These are phyloP conservation scores for Troides aeacus DNA, from an alignment of 2,888 invertebrate species.

Conservation along the genomic window DNA sequence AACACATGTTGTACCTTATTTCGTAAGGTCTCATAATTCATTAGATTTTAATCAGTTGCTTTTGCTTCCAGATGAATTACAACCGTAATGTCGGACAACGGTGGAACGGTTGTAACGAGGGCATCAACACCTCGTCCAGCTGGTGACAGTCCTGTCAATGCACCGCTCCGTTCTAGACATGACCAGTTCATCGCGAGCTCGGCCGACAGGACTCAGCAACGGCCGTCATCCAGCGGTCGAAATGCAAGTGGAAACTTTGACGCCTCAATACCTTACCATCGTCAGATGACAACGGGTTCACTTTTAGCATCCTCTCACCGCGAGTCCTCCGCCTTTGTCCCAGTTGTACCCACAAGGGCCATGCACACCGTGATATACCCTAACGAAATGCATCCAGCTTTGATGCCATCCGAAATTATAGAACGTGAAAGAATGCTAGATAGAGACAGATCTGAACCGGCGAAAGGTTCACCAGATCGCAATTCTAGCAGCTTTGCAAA, in stretches of 20 bases:
- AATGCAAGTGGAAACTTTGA: constrained; percentile 80
- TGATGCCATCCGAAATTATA: constrained; percentile 81
- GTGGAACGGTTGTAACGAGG: constrained; percentile 68
- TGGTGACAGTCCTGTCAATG: constrained; percentile 67
- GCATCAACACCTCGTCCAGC: constrained; percentile 75
- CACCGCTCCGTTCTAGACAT: constrained; percentile 78
- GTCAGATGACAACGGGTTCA: constrained; percentile 80
- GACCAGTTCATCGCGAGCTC: constrained; percentile 81
- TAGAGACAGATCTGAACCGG: constrained; percentile 68
- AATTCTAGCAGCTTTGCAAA: constrained; percentile 63
- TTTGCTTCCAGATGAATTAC: constrained; percentile 60
- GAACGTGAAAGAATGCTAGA: constrained; percentile 78
- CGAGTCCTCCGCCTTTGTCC: constrained; percentile 92
- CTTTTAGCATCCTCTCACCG: constrained; percentile 81
- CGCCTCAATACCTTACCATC: constrained; percentile 83
- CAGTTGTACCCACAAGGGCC: constrained; percentile 89
- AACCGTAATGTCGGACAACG: constrained; percentile 74
- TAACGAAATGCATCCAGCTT: constrained; percentile 84
- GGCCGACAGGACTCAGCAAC: constrained; percentile 68
- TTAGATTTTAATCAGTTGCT: background rate
- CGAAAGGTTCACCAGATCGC: constrained; percentile 76
- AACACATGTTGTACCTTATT: background rate
- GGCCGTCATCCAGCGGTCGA: constrained; percentile 76
- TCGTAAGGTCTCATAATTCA: background rate
- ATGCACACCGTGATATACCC: constrained; percentile 87